A percentile compares a stretch with the other conserved stretches of the same genome.
Evolutionary conservation across 2,888 invertebrate genomes (phyloP).

Genomic region (Limnephilus rhombicus): DNA sequence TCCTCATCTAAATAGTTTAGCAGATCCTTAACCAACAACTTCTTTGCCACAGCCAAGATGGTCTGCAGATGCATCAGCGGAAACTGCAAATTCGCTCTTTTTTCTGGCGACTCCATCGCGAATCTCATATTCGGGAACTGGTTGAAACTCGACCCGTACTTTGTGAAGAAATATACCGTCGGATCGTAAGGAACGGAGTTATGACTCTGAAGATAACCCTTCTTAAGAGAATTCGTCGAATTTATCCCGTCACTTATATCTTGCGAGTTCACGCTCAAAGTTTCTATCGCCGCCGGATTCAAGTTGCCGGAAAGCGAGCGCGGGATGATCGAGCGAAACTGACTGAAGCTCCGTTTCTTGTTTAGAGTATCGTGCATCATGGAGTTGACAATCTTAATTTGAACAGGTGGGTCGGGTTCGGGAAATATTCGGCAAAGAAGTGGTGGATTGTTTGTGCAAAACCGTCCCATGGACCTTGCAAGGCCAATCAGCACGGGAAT

Average conservation of each 20-base stretch:
- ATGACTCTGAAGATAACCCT: conserved; percentile 78
- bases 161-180: conserved; percentile 91
- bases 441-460: conserved; percentile 87
- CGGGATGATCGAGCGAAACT: conserved; percentile 93
- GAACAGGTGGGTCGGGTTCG: conserved; percentile 78
- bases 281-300: conserved; percentile 80
- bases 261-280: conserved; percentile 69
- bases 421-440: conserved; percentile 92
- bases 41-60: conserved; percentile 88
- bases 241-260: conserved; percentile 52
- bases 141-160: conserved; percentile 95
- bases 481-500: conserved; percentile 93
- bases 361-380: conserved; percentile 72
- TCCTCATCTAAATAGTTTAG: conserved; percentile 90
- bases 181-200: conserved; percentile 87
- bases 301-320: conserved; percentile 92
- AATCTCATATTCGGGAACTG: conserved; percentile 91
- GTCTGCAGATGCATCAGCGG: conserved; percentile 89
- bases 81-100: conserved; percentile 82
- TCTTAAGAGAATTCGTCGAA: conserved; percentile 68
- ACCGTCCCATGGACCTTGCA: conserved; percentile 91
- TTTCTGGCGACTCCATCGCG: conserved; percentile 82
- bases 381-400: conserved; percentile 55
- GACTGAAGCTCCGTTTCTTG: conserved; percentile 83
- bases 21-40: conserved; percentile 90